phyloP scores from a whole-genome alignment of 2,113 vertebrate genomes.

The Sarotherodon lohbergeri region DNA sequence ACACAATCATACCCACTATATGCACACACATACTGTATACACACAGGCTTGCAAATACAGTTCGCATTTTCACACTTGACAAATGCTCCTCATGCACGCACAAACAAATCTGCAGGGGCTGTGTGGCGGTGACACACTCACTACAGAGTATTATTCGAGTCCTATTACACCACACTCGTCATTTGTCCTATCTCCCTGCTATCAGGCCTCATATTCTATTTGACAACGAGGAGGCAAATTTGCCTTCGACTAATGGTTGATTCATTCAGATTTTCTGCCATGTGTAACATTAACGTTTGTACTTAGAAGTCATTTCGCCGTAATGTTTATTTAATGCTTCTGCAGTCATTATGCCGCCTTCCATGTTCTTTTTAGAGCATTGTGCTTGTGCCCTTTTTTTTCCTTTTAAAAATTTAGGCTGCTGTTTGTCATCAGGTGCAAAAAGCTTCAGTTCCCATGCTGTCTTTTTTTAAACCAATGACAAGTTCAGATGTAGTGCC shows the following conservation, averaged over 20 bases:
- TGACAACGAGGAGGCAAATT: constrained; percentile 19
- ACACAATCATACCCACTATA: not conserved
- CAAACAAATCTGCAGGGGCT: not conserved
- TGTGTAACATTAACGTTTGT: not conserved
- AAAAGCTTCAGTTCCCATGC: not conserved
- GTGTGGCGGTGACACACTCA: not conserved
- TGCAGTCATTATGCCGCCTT: not conserved
- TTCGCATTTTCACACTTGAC: not conserved
- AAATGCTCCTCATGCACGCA: not conserved
- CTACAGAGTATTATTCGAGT: not conserved
- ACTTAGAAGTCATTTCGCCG: not conserved
- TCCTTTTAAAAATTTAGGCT: not conserved
- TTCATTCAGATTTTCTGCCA: constrained; percentile 3
- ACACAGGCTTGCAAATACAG: not conserved
- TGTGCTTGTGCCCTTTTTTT: not conserved
- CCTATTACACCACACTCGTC: not conserved
- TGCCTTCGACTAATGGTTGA: not conserved
- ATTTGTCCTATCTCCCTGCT: not conserved
- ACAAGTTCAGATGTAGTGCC: not conserved
- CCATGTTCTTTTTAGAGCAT: not conserved
- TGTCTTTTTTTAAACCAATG: not conserved
- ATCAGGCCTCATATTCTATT: not conserved
- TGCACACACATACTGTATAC: not conserved
- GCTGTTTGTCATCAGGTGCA: not conserved
- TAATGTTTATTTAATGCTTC: constrained; percentile 11